Evolutionary conservation across 2,888 invertebrate genomes (phyloP).

Genomic region (Helobdella robusta): DNA sequence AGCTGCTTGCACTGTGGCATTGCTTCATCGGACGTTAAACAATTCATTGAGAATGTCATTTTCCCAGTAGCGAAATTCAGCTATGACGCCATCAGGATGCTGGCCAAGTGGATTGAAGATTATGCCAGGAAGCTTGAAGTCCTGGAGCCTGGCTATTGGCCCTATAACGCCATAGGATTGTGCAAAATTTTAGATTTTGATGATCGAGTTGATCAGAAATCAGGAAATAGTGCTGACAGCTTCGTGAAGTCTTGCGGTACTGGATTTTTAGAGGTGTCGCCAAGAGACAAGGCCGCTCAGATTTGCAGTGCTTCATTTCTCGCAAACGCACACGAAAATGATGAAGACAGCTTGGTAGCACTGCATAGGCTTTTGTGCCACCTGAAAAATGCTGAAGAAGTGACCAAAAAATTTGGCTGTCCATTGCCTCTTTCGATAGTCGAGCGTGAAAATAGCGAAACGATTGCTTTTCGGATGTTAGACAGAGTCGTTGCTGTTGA

Average conservation of each 20-base stretch:
- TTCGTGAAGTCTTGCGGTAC: not conserved
- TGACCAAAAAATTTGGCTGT: constrained; percentile 15
- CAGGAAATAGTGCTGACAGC: too few relatives aligned
- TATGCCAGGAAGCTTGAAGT: constrained; percentile 40
- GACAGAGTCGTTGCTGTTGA: constrained; percentile 44
- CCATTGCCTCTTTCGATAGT: constrained; percentile 6
- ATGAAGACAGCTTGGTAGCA: not conserved
- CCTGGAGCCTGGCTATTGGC: constrained; percentile 41
- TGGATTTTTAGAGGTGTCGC: too few relatives aligned
- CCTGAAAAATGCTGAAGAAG: not conserved
- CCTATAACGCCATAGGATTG: constrained; percentile 40
- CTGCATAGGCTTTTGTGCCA: not conserved
- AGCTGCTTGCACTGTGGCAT: not conserved
- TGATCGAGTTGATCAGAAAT: too few relatives aligned
- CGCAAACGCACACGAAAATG: not conserved
- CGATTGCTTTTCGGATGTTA: constrained; percentile 44
- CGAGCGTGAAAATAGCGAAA: constrained; percentile 43
- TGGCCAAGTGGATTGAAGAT: constrained; percentile 38
- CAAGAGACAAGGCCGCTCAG: not conserved
- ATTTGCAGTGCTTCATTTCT: not conserved
- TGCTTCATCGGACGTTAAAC: not conserved
- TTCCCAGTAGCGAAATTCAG: not conserved
- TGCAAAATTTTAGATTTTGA: constrained; percentile 29
- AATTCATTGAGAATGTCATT: constrained; percentile 1
- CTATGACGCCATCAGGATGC: constrained; percentile 36